Base-by-base conservation (phyloP, 2,888 invertebrate species). In the Nomada fabriciana region DNA sequence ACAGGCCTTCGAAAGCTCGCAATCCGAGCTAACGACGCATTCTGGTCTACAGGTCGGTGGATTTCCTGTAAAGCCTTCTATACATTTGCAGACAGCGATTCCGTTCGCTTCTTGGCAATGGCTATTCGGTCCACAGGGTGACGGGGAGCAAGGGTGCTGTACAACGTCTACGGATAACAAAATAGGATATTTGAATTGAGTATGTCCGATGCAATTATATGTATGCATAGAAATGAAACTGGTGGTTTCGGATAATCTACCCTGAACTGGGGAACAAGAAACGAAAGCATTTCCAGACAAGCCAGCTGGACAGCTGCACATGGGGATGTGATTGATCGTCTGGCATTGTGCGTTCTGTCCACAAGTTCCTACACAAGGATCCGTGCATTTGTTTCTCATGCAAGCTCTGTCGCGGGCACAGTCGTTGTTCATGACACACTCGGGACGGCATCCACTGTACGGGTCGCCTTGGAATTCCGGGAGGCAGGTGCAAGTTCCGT, bases 1-100 rank as follows among this genome's bases (percentile, higher is more conserved):
- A 90, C 98, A 98, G 18, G 97, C 96, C 90, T 95, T 95, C 85
- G 97, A 95, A 84, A 95, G 95, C 55, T 97, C 94, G 91, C 98
- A 98, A 89, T 98, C 98, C 0, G 97, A 96, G 92, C 97, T 97
- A 9, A 97, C 95, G 20, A 97, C 95, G 94, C 98, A 98, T 93
- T 98, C 98, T 0, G 98, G 97, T 88, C 96, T 95, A 91, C 98
- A 98, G 2, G 95, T 94, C 18, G 95, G 95, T 75, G 98, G 96
- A 71, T 95, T 96, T 42, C 97, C 97, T 76, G 95, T 95, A 94
- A 96, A 97, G 63, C 97, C 97, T 68, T 97, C 95, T 25, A 88
- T 59, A 92, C 98, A 98, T 84, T 97, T 96, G 91, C 98, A 98
- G 47, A 96, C 94, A 0, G 96, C 96, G 91, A 95, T 95, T 59